Percentiles rank a stretch among this genome's conserved stretches.
Evolutionary conservation across 2,797 vertebrate species (phyloP).

Genomic region (Kryptopterus vitreolus): DNA sequence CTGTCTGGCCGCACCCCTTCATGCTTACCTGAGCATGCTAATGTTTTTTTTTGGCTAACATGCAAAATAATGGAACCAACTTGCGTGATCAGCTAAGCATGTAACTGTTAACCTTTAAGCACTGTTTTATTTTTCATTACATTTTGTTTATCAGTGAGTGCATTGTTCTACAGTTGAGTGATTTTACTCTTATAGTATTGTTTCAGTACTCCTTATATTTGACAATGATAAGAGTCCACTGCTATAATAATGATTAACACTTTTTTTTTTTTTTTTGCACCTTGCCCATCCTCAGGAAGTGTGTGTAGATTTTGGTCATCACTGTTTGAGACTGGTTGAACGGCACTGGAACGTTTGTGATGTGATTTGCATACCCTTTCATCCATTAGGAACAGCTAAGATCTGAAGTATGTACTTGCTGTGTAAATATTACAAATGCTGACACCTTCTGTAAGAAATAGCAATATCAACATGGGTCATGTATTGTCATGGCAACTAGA

Average conservation of each 20-base stretch:
- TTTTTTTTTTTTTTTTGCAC: not conserved
- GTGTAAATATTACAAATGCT: slow-evolving; percentile 23
- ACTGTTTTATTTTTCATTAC: not conserved
- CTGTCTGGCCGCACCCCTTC: slow-evolving; percentile 4
- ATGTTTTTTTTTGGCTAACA: not conserved
- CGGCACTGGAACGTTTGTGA: not conserved
- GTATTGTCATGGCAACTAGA: not conserved
- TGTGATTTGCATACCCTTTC: slow-evolving; percentile 19
- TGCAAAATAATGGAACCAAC: not conserved
- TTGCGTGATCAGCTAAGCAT: not conserved
- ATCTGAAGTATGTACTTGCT: not conserved
- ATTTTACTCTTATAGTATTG: not conserved
- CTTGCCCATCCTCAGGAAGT: not conserved
- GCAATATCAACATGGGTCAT: not conserved
- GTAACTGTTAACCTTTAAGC: not conserved
- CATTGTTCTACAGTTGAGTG: not conserved
- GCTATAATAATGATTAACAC: not conserved
- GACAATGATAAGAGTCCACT: not conserved
- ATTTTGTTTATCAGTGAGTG: not conserved
- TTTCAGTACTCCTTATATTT: not conserved
- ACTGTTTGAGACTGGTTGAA: not conserved
- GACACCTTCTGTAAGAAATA: not conserved
- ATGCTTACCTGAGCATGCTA: not conserved
- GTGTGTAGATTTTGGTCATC: not conserved
- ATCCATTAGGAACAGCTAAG: not conserved